Evolutionary conservation across 2,797 vertebrate genomes (phyloP).

Genomic region (Artibeus lituratus): DNA sequence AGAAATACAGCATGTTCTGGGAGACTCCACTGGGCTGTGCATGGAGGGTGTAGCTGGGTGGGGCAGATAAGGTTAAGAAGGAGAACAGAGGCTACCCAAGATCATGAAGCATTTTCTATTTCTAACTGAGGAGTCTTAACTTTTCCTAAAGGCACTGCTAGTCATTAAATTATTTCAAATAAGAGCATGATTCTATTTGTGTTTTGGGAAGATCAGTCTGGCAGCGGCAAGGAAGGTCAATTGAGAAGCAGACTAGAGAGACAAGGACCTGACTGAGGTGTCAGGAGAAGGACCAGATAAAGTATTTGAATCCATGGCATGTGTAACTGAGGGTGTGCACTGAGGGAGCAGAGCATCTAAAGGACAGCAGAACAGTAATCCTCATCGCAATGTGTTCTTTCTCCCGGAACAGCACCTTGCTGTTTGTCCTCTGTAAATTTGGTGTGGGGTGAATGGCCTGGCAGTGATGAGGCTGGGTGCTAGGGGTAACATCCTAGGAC

Average conservation of each 20-base stretch:
- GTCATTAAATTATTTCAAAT: background rate
- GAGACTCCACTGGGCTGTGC: background rate
- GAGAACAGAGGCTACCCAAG: background rate
- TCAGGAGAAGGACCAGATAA: background rate
- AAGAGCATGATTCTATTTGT: background rate
- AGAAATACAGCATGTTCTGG: background rate
- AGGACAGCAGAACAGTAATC: background rate
- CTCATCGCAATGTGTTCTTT: fast-evolving
- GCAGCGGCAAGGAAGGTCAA: too few species aligned
- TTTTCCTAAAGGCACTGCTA: background rate
- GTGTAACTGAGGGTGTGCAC: background rate
- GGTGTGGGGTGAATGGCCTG: background rate
- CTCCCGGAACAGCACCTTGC: background rate
- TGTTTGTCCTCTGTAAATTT: fast-evolving
- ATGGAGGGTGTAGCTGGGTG: too few species aligned
- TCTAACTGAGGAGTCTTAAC: background rate
- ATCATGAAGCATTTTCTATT: background rate
- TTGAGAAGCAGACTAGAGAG: background rate
- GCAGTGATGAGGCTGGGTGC: background rate
- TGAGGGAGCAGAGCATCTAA: too few species aligned
- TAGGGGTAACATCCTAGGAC: background rate
- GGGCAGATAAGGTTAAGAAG: background rate
- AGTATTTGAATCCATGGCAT: background rate
- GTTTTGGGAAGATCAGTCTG: background rate
- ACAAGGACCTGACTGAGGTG: background rate